Conservation (phyloP, 35 echinoderm and acorn worm species). For the Chiridota heheva region DNA sequence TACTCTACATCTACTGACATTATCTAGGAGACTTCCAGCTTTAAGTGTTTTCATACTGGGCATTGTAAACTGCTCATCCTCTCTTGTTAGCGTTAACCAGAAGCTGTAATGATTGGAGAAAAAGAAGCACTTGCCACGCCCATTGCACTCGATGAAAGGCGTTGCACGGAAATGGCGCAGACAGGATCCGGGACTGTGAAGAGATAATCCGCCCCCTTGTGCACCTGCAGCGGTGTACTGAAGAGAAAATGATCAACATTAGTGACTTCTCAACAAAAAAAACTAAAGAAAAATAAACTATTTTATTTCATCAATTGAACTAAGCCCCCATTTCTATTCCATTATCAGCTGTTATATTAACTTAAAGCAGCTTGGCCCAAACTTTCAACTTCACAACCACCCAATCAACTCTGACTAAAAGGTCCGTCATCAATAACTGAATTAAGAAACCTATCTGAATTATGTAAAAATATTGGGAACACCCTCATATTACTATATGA, state of each 20-base stretch:
- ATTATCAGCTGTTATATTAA: too few species aligned
- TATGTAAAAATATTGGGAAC: too few species aligned
- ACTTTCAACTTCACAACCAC: too few species aligned
- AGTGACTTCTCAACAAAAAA: too few species aligned
- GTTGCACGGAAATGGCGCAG: slow-evolving; percentile 88
- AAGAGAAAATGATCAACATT: slow-evolving; percentile 3
- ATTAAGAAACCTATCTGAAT: too few species aligned
- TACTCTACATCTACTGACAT: slow-evolving; percentile 84
- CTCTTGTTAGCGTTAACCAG: slow-evolving; percentile 74
- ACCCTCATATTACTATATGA: too few species aligned
- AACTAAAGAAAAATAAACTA: too few species aligned
- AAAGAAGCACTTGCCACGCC: slow-evolving; percentile 85
- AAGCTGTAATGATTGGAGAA: slow-evolving; percentile 91
- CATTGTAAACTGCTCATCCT: slow-evolving; percentile 52
- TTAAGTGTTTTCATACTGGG: slow-evolving; percentile 66
- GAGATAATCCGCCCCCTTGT: slow-evolving; percentile 79
- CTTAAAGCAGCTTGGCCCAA: too few species aligned
- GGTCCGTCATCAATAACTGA: too few species aligned
- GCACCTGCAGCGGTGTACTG: slow-evolving; percentile 93
- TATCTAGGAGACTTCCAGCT: slow-evolving; percentile 51
- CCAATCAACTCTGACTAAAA: too few species aligned
- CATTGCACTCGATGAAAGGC: slow-evolving; percentile 99
- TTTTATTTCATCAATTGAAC: too few species aligned
- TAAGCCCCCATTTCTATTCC: too few species aligned
- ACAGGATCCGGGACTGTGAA: slow-evolving; percentile 85